Evolutionary conservation across 2,797 vertebrate genomes (phyloP), one percentile per base, ranked within the genome.

Genomic region (Carapus acus): DNA sequence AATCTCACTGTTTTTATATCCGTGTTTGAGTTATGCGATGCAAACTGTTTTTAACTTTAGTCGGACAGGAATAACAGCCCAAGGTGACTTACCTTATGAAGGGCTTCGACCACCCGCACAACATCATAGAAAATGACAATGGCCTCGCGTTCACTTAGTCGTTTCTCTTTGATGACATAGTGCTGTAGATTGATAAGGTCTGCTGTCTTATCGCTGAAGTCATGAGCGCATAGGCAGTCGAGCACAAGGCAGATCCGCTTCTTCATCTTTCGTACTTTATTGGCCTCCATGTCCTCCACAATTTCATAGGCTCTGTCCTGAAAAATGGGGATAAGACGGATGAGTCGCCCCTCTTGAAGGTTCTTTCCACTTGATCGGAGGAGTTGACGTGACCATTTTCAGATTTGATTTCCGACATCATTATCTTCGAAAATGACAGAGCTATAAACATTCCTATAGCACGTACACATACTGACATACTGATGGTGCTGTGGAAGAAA

Each of bases 141-240:
- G 0, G 96, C 94, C 82, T 99, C 96, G 0, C 95, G 86, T 76
- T 99, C 96, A 0, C 95, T 95, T 15, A 99, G 89, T 4, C 96
- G 78, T 75, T 99, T 99, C 85, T 99, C 96, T 71, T 98, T 98
- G 76, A 99, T 99, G 76, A 99, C 96, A 0, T 99, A 99, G 85
- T 99, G 96, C 88, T 99, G 96, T 56, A 99, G 89, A 80, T 99
- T 99, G 78, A 99, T 99, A 67, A 99, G 89, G 83, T 99, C 96
- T 0, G 94, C 94, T 0, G 96, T 99, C 83, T 94, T 97, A 86
- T 96, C 94, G 1, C 93, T 98, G 81, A 96, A 97, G 79, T 99
- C 95, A 0, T 99, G 95, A 15, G 95, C 94, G 43, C 95, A 99
- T 51, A 99, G 88, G 76, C 95, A 99, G 87, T 99, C 96, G 3